Base-by-base conservation (phyloP, 2,888 invertebrate species). In the Lycocerus yunnanus region DNA sequence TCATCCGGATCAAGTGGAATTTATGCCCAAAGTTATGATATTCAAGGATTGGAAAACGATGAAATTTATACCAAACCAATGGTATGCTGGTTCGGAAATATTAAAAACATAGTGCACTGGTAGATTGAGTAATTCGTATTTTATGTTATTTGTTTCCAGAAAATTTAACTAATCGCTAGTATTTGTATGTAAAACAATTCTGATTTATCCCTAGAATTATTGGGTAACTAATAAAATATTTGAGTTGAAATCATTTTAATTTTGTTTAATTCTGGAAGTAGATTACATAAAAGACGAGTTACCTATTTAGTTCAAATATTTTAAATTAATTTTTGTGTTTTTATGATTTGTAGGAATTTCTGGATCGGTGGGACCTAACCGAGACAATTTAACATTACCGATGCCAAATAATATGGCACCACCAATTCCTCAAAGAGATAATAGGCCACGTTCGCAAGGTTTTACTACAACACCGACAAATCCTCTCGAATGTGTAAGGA, bases 41-140 rank as follows among this genome's bases (percentile, higher is more conserved):
- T 88, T 83, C 84, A 90, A 60, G 78, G 81, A 8, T 67, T 82
- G 69, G 84, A 84, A 74, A 84, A 83, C 70, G 83, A 93, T 91
- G 90, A 89, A 86, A 91, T 93, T 16, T 95, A 95, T 84, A 94
- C 94, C 77, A 92, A 92, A 85, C 94, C 94, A 58, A 88, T 89
- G 84, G 93, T 92, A 86, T 85, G 71, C 3, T 11, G 60, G 14
- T 27, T 24, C 18, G 2, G 4, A 18, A 18, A 18, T 18, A 4
- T 18, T 18, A 18, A 18, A 18, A 18, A 18, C 4, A 3, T 2
- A 18, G 18, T 18, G 4, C n/a, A n/a, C n/a, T n/a, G n/a, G n/a
- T n/a, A n/a, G n/a, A n/a, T n/a, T n/a, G n/a, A n/a, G n/a, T n/a
- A n/a, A n/a, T n/a, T n/a, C n/a, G n/a, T n/a, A n/a, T n/a, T n/a